Base-by-base conservation (phyloP, 35 echinoderm and acorn worm species). In the Apostichopus japonicus region DNA sequence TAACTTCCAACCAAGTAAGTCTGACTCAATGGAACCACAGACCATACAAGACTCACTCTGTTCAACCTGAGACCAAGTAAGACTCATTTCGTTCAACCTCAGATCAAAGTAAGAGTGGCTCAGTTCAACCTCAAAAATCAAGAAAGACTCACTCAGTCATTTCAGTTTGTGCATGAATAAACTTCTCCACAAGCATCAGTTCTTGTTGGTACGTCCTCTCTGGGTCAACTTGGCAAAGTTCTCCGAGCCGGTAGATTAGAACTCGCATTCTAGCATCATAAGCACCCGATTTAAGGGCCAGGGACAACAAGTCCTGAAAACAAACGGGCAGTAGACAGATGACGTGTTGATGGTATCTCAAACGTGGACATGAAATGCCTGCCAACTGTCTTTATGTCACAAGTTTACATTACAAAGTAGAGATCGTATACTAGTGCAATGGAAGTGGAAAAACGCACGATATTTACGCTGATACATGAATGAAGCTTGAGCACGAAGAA, bases 191-290 rank as follows among this genome's bases (percentile, higher is more conserved):
- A 10, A 94, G 51, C 14, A 76, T 57, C 11, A 70, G 58, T 77
- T 94, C 93, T 91, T 84, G 90, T 23, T 90, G 83, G 14, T 56
- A 22, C 11, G 86, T 53, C 24, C 73, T 55, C 19, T 84, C 33
- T 0, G 54, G 6, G 14, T 58, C 65, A 58, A 94, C 77, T 2
- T 57, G 58, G 53, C 80, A 73, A 5, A 90, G 80, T 59, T 82
- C 55, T 33, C 88, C 88, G 4, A 94, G 58, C 23, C 90, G n/a
- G 24, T 58, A 91, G 57, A 90, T 84, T 19, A 91, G 16, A 9
- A 94, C 78, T 27, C 93, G 91, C n/a, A 62, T 83, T 61, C 93
- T 23, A 15, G 93, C 87, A 86, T 94, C 87, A 70, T 94, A 94
- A 53, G 51, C 58, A 52, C 93, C 93, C 23, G 23, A 73, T 91